These are phyloP conservation scores for Amphiprion ocellaris DNA, from an alignment of 2,113 vertebrate species.

Conservation along the genomic window DNA sequence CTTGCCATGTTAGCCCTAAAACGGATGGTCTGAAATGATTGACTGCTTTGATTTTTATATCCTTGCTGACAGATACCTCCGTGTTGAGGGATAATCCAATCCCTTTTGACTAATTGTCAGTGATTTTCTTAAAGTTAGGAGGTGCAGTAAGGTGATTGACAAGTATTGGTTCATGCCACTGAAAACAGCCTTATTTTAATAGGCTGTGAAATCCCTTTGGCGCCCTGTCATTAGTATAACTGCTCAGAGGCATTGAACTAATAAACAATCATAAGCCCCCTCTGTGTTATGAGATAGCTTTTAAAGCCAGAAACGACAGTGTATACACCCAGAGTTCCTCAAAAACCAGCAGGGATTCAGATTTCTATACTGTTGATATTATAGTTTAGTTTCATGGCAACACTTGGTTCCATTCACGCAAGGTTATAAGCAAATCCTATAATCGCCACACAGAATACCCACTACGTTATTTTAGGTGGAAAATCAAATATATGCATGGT, in stretches of 20 bases:
- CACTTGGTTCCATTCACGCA: constrained; percentile 4
- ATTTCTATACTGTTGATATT: constrained; percentile 19
- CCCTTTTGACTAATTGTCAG: constrained; percentile 10
- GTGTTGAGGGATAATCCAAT: background rate
- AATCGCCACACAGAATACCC: constrained; percentile 25
- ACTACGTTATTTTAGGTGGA: constrained; percentile 41
- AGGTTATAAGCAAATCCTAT: constrained; percentile 32
- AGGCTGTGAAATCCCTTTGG: constrained; percentile 19
- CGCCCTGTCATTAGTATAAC: constrained; percentile 2
- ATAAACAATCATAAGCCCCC: constrained; percentile 34
- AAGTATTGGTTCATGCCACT: constrained; percentile 11
- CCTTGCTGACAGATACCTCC: constrained; percentile 20
- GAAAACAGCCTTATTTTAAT: constrained; percentile 29
- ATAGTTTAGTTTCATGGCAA: constrained; percentile 34
- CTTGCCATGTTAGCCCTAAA: constrained; percentile 15
- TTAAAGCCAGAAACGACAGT: constrained; percentile 12
- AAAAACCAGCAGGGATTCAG: constrained; percentile 17
- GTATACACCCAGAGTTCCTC: constrained; percentile 5
- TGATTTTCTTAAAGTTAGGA: constrained; percentile 7
- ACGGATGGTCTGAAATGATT: constrained; percentile 22
- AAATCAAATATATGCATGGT: constrained; percentile 35
- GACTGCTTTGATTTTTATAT: constrained; percentile 29
- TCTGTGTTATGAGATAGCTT: constrained; percentile 23
- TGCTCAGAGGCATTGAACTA: constrained; percentile 31
- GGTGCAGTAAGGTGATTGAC: constrained; percentile 1